Evolutionary conservation across 1,140 invertebrate genomes (phyloP), one percentile per base, ranked within the genome.

Genomic region (Oedothorax gibbosus): DNA sequence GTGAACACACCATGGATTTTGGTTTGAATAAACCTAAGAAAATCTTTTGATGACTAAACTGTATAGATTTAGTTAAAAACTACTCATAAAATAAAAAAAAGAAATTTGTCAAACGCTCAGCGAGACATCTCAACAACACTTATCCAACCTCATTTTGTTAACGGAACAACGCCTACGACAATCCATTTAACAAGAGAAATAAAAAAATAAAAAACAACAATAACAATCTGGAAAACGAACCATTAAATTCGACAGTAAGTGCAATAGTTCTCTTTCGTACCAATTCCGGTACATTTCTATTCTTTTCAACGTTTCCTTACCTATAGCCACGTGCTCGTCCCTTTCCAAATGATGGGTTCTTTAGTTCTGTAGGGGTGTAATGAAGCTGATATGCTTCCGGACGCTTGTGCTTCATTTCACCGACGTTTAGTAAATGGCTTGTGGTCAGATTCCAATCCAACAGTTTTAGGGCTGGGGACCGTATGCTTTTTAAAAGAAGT

Each of bases 341-440:
- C 20, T 35, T 35, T 69, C 66, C 57, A 57, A 57, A 75, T 75
- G 72, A 75, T 75, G 72, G 72, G 18, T 75, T 75, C 53, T 20
- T 54, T 18, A 21, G 50, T 69, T 69, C 35, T 71, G 51, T 51
- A 53, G 11, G 8, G 49, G 15, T n/a, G 69, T 50, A 71, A 71
- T 71, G 72, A 57, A 57, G 20, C 20, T 75, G 72, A 75, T 75
- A 14, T 75, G 53, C 57, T 18, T 21, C 6, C 72, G 53, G 18
- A 64, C 49, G 65, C 57, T 77, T 65, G 57, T 64, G 75, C 60
- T 77, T 77, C 75, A 77, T 77, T 77, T 77, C 65, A 57, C 35
- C 35, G 21, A 51, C 75, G 65, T 77, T 75, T 77, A 65, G 21
- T 51, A 77, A 77, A 77, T 77, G 77, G 53, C 77, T 79, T 79